phyloP scores from a whole-genome alignment of 2,888 invertebrate species.

The Drosophila limbata region DNA sequence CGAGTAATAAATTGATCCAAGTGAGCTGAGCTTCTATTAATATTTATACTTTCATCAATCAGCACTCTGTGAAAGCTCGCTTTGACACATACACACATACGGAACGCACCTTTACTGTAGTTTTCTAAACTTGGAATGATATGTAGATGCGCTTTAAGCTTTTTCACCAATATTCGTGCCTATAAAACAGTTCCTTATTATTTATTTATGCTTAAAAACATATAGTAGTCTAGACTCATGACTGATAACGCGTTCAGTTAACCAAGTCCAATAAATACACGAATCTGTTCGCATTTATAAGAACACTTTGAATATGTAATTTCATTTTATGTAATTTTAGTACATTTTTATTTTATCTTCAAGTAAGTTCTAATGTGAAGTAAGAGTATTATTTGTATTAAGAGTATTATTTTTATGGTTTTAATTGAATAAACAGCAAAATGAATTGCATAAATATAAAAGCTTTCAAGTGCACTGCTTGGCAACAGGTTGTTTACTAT shows the following conservation, averaged over 20 bases:
- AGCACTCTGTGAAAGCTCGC: neutral
- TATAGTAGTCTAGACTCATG: neutral
- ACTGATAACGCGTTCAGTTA: slow-evolving; percentile 6
- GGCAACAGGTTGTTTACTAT: slow-evolving; percentile 26
- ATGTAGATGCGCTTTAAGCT: neutral
- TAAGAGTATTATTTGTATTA: neutral
- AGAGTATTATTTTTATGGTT: neutral
- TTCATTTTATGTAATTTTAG: neutral
- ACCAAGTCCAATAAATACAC: neutral
- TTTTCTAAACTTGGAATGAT: neutral
- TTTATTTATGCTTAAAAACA: neutral
- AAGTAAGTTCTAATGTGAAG: neutral
- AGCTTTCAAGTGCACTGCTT: slow-evolving; percentile 7
- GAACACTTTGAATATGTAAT: neutral
- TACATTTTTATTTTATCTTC: neutral
- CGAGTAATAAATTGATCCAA: slow-evolving; percentile 90
- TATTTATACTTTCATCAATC: neutral
- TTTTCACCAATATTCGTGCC: neutral
- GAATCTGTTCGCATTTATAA: neutral
- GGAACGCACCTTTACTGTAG: neutral
- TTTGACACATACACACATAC: no score
- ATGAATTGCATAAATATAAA: slow-evolving; percentile 4
- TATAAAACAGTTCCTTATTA: neutral
- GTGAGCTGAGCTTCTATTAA: neutral
- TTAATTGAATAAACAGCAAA: slow-evolving; percentile 1